phyloP scores from a whole-genome alignment of 2,888 invertebrate species.

The Macaria liturata region DNA sequence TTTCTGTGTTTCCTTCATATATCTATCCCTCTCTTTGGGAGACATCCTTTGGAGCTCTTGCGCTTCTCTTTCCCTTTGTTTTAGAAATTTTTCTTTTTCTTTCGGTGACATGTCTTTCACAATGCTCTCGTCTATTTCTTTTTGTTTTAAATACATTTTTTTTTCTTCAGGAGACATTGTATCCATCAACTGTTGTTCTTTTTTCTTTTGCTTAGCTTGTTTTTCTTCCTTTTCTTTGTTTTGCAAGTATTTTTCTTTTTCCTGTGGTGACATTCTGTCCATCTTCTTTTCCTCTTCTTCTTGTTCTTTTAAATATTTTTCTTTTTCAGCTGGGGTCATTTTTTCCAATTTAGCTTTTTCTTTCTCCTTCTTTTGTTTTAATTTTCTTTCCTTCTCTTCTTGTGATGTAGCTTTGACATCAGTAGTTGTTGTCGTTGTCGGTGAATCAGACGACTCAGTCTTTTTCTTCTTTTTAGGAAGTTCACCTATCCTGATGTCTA shows the following conservation, averaged over 20 bases:
- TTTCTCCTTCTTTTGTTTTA: conserved; percentile 27
- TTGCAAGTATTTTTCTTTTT: conserved; percentile 4
- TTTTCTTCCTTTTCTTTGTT: background rate
- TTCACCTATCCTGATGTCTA: conserved; percentile 50
- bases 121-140: conserved; percentile 5
- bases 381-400: conserved; percentile 22
- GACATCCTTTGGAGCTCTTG: background rate
- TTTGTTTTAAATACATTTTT: conserved; percentile 13
- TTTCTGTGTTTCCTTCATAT: conserved; percentile 16
- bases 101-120: conserved; percentile 2
- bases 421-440: conserved; percentile 9
- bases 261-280: conserved; percentile 18
- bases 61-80: conserved; percentile 3
- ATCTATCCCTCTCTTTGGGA: conserved; percentile 14
- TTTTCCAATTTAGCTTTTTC: background rate
- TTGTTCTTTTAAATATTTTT: conserved; percentile 1
- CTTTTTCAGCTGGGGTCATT: conserved; percentile 11
- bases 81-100: conserved; percentile 7
- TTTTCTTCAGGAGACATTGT: conserved; percentile 17
- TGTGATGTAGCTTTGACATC: conserved; percentile 6
- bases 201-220: background rate
- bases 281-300: conserved; percentile 18
- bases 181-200: conserved; percentile 23
- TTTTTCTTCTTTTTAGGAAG: conserved; percentile 18
- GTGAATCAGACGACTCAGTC: conserved; percentile 15